Conservation (phyloP, 2,113 vertebrate species). For the Lepisosteus oculatus region DNA sequence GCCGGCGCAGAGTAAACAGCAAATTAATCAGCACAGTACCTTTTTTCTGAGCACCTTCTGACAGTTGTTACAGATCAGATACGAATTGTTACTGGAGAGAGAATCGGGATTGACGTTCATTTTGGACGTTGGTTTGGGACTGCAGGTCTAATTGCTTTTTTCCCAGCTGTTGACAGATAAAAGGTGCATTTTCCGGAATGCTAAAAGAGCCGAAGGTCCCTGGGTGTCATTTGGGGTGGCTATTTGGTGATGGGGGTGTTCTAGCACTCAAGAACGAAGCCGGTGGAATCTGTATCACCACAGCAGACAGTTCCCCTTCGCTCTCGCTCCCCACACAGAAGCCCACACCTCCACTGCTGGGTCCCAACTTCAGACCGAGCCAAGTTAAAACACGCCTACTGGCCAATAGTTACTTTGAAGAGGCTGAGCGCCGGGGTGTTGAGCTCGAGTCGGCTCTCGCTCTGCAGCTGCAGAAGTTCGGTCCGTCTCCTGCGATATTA, state of each 20-base stretch:
- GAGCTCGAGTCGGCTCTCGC: no score
- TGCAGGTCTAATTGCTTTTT: not conserved
- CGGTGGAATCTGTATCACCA: not conserved
- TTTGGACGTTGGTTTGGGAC: slow-evolving; percentile 3
- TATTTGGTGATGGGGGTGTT: slow-evolving; percentile 15
- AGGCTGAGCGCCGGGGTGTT: no score
- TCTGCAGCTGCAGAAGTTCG: no score
- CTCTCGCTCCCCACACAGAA: slow-evolving; percentile 20
- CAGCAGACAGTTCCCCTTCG: slow-evolving; percentile 14
- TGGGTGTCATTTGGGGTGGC: slow-evolving; percentile 8
- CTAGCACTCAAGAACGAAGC: slow-evolving; percentile 9
- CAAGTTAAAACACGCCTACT: slow-evolving; percentile 7
- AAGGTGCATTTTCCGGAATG: slow-evolving; percentile 5
- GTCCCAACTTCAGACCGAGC: slow-evolving; percentile 23
- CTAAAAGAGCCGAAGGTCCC: not conserved
- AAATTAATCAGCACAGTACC: slow-evolving; percentile 9
- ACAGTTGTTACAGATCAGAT: slow-evolving; percentile 34
- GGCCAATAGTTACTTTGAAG: slow-evolving; percentile 15
- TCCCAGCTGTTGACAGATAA: slow-evolving; percentile 1
- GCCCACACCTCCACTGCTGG: slow-evolving; percentile 3
- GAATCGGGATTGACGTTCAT: slow-evolving; percentile 29
- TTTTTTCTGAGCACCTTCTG: slow-evolving; percentile 32
- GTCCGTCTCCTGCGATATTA: no score
- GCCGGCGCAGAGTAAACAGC: no score
- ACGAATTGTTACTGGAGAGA: slow-evolving; percentile 19